phyloP scores from a whole-genome alignment of 2,888 invertebrate genomes.

The Mellilla xanthometata region DNA sequence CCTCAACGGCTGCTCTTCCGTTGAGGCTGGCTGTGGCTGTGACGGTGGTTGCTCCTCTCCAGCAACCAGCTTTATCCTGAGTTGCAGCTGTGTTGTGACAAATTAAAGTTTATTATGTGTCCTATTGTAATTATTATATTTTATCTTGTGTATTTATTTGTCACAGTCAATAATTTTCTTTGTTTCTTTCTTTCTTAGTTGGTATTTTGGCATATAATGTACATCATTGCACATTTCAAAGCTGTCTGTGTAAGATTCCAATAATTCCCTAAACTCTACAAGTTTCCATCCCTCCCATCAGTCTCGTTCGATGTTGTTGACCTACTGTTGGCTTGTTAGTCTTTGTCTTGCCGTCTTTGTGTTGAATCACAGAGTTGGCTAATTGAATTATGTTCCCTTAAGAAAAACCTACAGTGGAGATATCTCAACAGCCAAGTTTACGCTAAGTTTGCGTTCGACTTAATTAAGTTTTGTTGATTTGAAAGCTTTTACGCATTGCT shows the following conservation, averaged over 20 bases:
- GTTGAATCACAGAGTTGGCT: conserved; percentile 41
- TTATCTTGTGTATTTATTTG: too few relatives aligned
- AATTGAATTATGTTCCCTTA: conserved; percentile 53
- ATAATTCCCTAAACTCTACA: not conserved
- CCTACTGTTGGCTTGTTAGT: conserved; percentile 23
- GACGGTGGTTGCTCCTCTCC: too few relatives aligned
- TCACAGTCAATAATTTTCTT: too few relatives aligned
- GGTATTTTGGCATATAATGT: too few relatives aligned
- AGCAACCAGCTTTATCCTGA: too few relatives aligned
- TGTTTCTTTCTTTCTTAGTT: too few relatives aligned
- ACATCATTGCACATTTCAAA: too few relatives aligned
- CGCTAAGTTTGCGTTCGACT: conserved; percentile 43
- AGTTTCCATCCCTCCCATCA: not conserved
- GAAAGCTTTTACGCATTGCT: conserved; percentile 31
- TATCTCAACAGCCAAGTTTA: conserved; percentile 34
- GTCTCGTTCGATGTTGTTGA: conserved; percentile 8
- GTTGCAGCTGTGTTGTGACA: too few relatives aligned
- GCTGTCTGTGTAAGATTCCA: not conserved
- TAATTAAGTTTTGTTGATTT: conserved; percentile 53
- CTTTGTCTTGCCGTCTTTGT: conserved; percentile 37
- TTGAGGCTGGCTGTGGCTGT: too few relatives aligned
- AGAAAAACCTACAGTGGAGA: conserved; percentile 45
- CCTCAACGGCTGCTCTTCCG: too few relatives aligned
- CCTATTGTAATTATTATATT: too few relatives aligned
- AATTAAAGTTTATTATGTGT: too few relatives aligned